Base-by-base conservation (phyloP, 1,140 invertebrate genomes). In the Dryas iulia region DNA sequence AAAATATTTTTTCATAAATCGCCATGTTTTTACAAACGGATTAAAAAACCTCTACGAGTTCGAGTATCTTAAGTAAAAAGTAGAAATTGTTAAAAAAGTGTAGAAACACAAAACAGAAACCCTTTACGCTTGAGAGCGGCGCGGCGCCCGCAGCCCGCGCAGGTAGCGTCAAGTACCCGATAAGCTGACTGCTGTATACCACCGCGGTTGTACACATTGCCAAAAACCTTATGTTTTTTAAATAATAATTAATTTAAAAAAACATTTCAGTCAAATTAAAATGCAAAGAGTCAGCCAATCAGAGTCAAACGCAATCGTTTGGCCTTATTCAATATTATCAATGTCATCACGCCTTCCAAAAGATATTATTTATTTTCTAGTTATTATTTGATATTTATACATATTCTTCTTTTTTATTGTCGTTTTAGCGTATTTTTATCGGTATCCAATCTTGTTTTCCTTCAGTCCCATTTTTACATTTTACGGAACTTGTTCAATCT, bases 51-150 rank as follows among this genome's bases (percentile, higher is more conserved):
- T 35, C 3, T 35, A n/a, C n/a, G n/a, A 35, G 33, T 35, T 3
- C 7, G 14, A 47, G 35, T 47, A 8, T 47, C 5, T 7, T 47
- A 21, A 47, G n/a, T 57, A 33, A 69, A 62, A 69, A 69, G 53
- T 62, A 33, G 30, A 24, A 73, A 66, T 47, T 21, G 53, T 63
- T 33, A 63, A 79, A 74, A 80, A 71, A 73, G 62, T 60, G 59
- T 71, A 70, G 76, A 76, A 85, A 81, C 80, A 76, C 71, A 77
- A 78, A 75, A 73, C 76, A 79, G 72, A 79, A 47, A 79, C 80
- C 82, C 77, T 82, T 83, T 81, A 66, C 74, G 78, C 71, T 59
- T 77, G 59, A 74, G 74, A 77, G 75, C 76, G 72, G 58, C 60
- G 67, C 71, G 79, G 71, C 80, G 79, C 76, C 71, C 53, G 64